Conservation (phyloP, 1,140 invertebrate species). For the Macrosteles quadrilineatus region DNA sequence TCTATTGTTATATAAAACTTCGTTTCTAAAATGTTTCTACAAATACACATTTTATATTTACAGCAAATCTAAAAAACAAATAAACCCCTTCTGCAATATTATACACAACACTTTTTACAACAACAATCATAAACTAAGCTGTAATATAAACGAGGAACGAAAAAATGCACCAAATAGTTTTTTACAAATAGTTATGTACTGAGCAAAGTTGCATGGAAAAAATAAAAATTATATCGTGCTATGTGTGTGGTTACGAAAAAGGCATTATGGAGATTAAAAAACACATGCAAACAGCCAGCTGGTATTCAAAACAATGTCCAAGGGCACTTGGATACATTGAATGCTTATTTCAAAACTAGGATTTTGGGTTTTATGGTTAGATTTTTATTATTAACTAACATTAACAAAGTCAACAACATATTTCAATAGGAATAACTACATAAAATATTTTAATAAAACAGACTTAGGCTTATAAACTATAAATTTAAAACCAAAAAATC, state of each 20-base stretch:
- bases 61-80: constrained; percentile 19
- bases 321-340: no score
- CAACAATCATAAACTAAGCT: constrained; percentile 6
- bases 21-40: background rate
- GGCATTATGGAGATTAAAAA: no score
- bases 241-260: background rate
- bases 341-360: no score
- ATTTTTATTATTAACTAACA: no score
- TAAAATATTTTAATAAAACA: no score
- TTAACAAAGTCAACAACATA: no score
- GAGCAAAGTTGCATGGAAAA: background rate
- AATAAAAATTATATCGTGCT: background rate
- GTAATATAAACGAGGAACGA: background rate
- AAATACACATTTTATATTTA: constrained; percentile 4
- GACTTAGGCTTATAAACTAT: no score
- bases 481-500: no score
- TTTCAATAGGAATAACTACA: no score
- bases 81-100: background rate
- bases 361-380: no score
- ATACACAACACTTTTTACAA: background rate
- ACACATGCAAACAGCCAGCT: no score
- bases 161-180: background rate
- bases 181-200: background rate
- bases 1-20: background rate
- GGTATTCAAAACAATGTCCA: no score